These are phyloP conservation scores for Temnothorax unifasciatus DNA, from an alignment of 2,888 invertebrate species.

Conservation along the genomic window DNA sequence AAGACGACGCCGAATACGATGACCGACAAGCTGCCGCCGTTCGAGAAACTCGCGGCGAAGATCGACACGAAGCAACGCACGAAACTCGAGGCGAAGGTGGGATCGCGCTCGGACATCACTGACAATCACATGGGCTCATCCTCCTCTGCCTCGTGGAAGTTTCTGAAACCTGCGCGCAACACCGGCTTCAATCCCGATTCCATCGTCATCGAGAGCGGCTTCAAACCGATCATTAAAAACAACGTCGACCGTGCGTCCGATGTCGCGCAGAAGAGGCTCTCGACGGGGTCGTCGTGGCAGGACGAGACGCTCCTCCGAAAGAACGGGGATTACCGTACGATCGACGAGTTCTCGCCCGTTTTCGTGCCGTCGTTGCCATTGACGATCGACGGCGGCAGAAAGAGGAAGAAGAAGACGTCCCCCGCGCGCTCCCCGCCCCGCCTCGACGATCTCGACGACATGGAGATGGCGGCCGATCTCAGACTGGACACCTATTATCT, in stretches of 20 bases:
- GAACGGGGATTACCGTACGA: conserved; percentile 82
- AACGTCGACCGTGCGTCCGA: conserved; percentile 77
- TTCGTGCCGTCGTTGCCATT: conserved; percentile 92
- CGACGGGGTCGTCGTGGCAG: conserved; percentile 30
- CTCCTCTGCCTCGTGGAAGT: conserved; percentile 20
- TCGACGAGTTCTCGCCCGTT: conserved; percentile 92
- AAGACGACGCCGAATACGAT: conserved; percentile 62
- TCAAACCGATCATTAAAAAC: conserved; percentile 92
- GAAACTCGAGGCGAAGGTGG: conserved; percentile 70
- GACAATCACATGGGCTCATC: conserved; percentile 23
- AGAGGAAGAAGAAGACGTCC: conserved; percentile 70
- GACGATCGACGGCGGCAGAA: conserved; percentile 76
- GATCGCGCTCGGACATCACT: conserved; percentile 61
- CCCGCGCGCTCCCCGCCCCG: conserved; percentile 53
- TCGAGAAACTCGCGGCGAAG: conserved; percentile 74
- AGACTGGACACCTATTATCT: conserved; percentile 91
- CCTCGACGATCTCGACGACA: conserved; percentile 87
- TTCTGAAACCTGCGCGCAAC: conserved; percentile 88
- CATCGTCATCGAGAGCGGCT: conserved; percentile 94
- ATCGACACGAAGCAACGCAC: conserved; percentile 73
- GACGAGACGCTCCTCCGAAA: conserved; percentile 69
- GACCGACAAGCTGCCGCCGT: conserved; percentile 57
- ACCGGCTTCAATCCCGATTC: conserved; percentile 94
- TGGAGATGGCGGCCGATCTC: conserved; percentile 90
- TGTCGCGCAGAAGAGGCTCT: conserved; percentile 72